These are phyloP conservation scores for Acrocyrtus sp. DNA, from an alignment of 2,888 invertebrate species.

Conservation along the genomic window DNA sequence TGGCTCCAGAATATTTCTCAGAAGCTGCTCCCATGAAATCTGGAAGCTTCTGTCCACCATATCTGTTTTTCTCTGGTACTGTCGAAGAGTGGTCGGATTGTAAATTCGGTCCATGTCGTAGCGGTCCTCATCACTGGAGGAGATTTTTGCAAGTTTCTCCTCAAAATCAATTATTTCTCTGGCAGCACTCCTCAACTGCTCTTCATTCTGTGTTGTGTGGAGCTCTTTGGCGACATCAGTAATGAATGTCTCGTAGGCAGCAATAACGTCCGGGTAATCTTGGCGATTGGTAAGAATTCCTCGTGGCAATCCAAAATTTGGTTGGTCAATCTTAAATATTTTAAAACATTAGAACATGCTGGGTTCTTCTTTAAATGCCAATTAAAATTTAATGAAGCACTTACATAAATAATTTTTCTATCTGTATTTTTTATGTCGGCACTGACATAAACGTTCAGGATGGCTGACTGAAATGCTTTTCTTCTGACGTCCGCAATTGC, in stretches of 20 bases:
- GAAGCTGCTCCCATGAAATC: background rate
- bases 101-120: conserved; percentile 46
- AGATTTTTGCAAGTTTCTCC: conserved; percentile 42
- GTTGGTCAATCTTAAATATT: conserved; percentile 27
- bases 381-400: background rate
- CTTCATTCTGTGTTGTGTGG: background rate
- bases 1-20: background rate
- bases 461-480: background rate
- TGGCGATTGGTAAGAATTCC: conserved; percentile 21
- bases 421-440: background rate
- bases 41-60: background rate
- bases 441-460: background rate
- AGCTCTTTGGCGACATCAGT: conserved; percentile 22
- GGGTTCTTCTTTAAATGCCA: background rate
- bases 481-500: conserved; percentile 21
- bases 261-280: conserved; percentile 18
- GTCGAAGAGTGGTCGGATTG: conserved; percentile 37
- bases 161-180: conserved; percentile 52
- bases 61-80: conserved; percentile 32
- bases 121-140: conserved; percentile 41
- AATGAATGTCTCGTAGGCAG: conserved; percentile 46
- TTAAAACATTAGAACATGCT: background rate
- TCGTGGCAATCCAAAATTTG: conserved; percentile 33
- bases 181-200: conserved; percentile 15
- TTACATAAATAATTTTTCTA: background rate